Conservation (phyloP, 1,140 invertebrate species). For the Euwallacea similis region DNA sequence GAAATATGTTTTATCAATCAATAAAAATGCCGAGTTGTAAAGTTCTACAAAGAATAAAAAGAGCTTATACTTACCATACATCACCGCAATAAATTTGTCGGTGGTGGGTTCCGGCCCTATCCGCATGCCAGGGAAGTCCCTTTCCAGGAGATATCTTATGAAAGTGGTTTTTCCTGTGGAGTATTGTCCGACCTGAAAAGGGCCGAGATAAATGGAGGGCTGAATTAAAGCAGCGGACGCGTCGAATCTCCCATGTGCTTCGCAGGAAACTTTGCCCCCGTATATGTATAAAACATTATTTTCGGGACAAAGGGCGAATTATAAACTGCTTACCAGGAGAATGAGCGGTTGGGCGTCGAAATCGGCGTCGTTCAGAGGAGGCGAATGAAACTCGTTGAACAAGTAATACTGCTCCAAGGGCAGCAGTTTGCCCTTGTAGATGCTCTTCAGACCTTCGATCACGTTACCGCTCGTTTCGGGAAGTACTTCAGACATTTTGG, state of each 20-base stretch:
- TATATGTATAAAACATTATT: conserved; percentile 25
- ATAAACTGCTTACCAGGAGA: conserved; percentile 55
- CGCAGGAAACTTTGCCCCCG: conserved; percentile 6
- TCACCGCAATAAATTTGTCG: conserved; percentile 72
- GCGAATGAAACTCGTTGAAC: conserved; percentile 78
- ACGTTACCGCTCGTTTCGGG: conserved; percentile 58
- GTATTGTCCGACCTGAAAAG: conserved; percentile 74
- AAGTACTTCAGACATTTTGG: conserved; percentile 54
- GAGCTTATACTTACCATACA: conserved; percentile 60
- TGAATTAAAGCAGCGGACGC: conserved; percentile 23
- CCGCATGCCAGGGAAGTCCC: conserved; percentile 68
- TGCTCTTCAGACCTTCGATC: conserved; percentile 61
- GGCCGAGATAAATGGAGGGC: conserved; percentile 59
- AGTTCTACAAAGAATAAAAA: conserved; percentile 1
- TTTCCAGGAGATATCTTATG: conserved; percentile 66
- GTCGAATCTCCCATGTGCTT: conserved; percentile 21
- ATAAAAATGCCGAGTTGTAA: too few relatives aligned
- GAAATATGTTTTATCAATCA: too few relatives aligned
- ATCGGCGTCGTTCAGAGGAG: conserved; percentile 70
- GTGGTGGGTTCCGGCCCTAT: conserved; percentile 70
- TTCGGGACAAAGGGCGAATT: background rate
- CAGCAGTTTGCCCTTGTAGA: conserved; percentile 67
- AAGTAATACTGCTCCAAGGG: conserved; percentile 71
- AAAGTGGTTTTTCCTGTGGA: conserved; percentile 78
- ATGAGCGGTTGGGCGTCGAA: conserved; percentile 78